A percentile compares a stretch with the other conserved stretches of the same genome.
These are phyloP conservation scores for Leptodactylus fuscus DNA, from an alignment of 2,113 vertebrate species.

Conservation along the genomic window DNA sequence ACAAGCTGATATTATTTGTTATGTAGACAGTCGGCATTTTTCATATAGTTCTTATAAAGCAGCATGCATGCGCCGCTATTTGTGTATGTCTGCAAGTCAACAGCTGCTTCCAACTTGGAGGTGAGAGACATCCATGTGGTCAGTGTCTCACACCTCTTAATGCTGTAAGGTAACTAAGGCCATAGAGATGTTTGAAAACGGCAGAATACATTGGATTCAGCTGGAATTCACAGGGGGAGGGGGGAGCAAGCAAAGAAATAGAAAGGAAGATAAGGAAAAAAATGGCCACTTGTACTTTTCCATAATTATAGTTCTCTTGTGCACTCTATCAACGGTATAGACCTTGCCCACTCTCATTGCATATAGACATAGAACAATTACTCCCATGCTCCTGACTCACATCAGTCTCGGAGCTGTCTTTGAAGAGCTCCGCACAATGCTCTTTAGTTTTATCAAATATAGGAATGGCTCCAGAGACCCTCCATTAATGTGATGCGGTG, in stretches of 20 bases:
- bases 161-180: neutral
- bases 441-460: neutral
- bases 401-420: neutral
- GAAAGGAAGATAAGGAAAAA: neutral
- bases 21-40: neutral
- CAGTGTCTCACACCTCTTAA: slow-evolving; percentile 26
- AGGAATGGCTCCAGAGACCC: neutral
- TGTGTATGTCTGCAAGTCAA: neutral
- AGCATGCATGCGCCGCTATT: neutral
- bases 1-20: neutral
- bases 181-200: neutral
- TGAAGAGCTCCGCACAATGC: neutral
- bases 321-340: neutral
- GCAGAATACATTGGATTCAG: neutral
- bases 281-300: neutral
- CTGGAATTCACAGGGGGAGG: neutral
- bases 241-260: neutral
- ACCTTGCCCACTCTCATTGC: too few species aligned
- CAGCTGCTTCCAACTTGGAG: neutral
- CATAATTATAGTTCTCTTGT: slow-evolving; percentile 8
- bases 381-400: neutral
- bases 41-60: neutral
- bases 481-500: neutral
- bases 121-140: slow-evolving; percentile 9
- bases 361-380: neutral